Evolutionary conservation across 1,140 invertebrate species (phyloP), one percentile per base, ranked within the genome.

Genomic region (Zeugodacus cucurbitae): DNA sequence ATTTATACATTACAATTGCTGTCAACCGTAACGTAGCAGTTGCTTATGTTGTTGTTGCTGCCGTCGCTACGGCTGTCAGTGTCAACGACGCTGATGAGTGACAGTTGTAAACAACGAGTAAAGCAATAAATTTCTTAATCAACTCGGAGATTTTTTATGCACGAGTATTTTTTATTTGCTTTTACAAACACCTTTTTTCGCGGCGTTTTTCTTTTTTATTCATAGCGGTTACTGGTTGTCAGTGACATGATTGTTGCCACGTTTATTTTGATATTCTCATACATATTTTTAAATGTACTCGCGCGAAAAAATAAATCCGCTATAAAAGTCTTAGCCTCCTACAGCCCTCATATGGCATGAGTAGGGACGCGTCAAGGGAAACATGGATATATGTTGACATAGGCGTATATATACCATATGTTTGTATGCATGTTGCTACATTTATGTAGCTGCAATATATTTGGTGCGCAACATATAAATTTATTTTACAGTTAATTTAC

Each of bases 91-190:
- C 54, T 62, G 87, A 41, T 88, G 87, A 34, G 26, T 58, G 34
- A 78, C 64, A 82, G 54, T 59, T 88, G 87, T 74, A 70, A 82
- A 82, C 74, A 82, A 82, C 74, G 74, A 82, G 10, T 82, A 82
- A 54, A 82, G 74, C 74, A 82, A 82, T 82, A 82, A 82, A 82
- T 82, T 82, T 82, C 74, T 82, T 82, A 82, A 82, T 82, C 74
- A 82, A 82, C 74, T 82, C 26, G 26, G n/a, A 3, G 1, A 82
- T 82, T 82, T 82, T 82, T 82, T 82, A 54, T 82, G 41, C 41
- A 48, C 74, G 22, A 82, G 37, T 26, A 29, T 48, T 82, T 70
- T 62, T 82, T 82, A 82, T 82, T 82, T 82, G 14, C 10, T 26
- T 6, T 82, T 44, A 82, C 74, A 48, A 8, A 41, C n/a, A 48